Percentiles rank a stretch among this genome's conserved stretches.
These are phyloP conservation scores for Ylistrum balloti DNA, from an alignment of 1,140 invertebrate species.

Conservation along the genomic window DNA sequence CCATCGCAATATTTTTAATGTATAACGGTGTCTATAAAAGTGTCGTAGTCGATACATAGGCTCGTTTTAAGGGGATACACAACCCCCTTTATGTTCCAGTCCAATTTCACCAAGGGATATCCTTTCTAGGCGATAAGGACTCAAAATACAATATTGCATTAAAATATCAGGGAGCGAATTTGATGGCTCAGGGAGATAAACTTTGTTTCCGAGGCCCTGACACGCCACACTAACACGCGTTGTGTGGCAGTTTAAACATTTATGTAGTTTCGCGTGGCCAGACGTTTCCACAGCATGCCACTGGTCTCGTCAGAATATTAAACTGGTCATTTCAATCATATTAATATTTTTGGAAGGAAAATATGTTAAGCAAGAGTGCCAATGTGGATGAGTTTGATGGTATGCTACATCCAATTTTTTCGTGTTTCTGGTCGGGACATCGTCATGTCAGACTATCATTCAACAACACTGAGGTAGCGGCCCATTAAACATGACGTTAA, in stretches of 20 bases:
- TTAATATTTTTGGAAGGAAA: conserved; percentile 16
- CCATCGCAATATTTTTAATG: conserved; percentile 28
- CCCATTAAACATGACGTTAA: background rate
- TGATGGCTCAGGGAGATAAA: conserved; percentile 16
- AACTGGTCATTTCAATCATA: conserved; percentile 38
- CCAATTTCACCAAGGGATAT: conserved; percentile 29
- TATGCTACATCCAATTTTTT: background rate
- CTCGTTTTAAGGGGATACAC: conserved; percentile 38
- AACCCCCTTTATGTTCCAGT: background rate
- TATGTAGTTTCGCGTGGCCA: conserved; percentile 16
- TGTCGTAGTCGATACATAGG: background rate
- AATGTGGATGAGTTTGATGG: background rate
- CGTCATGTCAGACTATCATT: conserved; percentile 3
- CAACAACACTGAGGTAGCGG: background rate
- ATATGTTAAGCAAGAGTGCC: background rate
- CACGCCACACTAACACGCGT: background rate
- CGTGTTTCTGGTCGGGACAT: background rate
- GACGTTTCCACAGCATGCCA: background rate
- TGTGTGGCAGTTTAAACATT: conserved; percentile 34
- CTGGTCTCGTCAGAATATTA: background rate
- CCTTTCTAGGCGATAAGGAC: background rate
- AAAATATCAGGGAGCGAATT: conserved; percentile 34
- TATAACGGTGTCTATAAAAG: background rate
- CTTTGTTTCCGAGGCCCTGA: conserved; percentile 15
- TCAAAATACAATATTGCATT: conserved; percentile 40